Conservation (phyloP, 2,113 vertebrate species). For the Aix galericulata region DNA sequence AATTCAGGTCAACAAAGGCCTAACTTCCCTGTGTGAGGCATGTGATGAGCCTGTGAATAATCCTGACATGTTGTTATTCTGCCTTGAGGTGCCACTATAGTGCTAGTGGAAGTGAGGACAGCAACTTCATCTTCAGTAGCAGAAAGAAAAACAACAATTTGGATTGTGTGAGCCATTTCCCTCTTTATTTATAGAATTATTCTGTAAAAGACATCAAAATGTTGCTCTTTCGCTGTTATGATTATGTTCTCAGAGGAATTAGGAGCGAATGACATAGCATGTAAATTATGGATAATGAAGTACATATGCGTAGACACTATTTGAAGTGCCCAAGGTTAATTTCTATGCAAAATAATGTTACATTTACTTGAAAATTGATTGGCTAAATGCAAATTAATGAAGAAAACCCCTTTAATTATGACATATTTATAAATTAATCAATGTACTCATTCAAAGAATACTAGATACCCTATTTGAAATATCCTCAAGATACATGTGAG, state of each 20-base stretch:
- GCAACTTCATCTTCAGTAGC: not conserved
- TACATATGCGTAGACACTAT: not conserved
- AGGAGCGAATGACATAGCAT: not conserved
- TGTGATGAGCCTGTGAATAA: not conserved
- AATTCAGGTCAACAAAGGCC: no score
- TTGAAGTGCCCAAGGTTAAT: constrained; percentile 21
- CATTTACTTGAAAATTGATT: not conserved
- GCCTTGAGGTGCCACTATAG: constrained; percentile 43
- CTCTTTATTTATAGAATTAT: not conserved
- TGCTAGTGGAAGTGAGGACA: not conserved
- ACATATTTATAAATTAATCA: not conserved
- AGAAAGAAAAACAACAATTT: not conserved
- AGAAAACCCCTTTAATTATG: not conserved
- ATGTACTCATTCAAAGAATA: not conserved
- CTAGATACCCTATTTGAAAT: not conserved
- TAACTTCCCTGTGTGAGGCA: not conserved
- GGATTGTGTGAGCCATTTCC: not conserved
- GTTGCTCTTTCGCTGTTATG: not conserved
- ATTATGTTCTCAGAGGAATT: constrained; percentile 28
- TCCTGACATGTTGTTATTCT: not conserved
- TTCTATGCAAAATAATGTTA: constrained; percentile 1
- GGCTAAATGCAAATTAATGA: not conserved
- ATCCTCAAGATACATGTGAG: not conserved
- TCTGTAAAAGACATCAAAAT: constrained; percentile 22
- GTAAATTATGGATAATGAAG: constrained; percentile 40